Evolutionary conservation across 2,113 vertebrate species (phyloP).

Genomic region (Sapayoa aenigma): DNA sequence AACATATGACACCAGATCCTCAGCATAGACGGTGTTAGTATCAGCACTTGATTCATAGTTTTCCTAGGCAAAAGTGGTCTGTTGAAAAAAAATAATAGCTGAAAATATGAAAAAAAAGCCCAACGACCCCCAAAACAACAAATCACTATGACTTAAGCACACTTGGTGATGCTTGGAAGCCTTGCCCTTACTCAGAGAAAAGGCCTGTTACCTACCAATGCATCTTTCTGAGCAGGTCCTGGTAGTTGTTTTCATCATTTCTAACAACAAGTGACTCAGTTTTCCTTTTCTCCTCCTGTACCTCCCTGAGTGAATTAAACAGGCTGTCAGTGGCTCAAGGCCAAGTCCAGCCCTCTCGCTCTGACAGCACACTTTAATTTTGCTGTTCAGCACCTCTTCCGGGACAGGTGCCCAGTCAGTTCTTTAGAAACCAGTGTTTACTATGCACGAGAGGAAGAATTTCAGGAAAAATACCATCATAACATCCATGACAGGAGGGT

Average conservation of each 20-base stretch:
- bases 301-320: constrained; percentile 17
- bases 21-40: not conserved
- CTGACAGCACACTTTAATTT: constrained; percentile 25
- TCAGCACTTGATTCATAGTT: not conserved
- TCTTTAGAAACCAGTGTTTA: constrained; percentile 29
- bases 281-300: not conserved
- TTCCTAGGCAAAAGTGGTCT: not conserved
- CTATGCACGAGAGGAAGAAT: not conserved
- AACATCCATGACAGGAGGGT: not conserved
- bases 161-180: not conserved
- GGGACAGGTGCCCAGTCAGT: constrained; percentile 41
- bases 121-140: not conserved
- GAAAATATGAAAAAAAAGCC: not conserved
- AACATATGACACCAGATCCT: not conserved
- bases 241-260: not conserved
- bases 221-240: not conserved
- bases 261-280: constrained; percentile 13
- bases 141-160: not conserved
- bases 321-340: constrained; percentile 1
- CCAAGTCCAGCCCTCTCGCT: constrained; percentile 11
- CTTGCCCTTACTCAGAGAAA: not conserved
- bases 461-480: constrained; percentile 1
- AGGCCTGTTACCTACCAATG: not conserved
- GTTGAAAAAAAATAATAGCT: not conserved
- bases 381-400: constrained; percentile 39